Conservation (phyloP, 2,797 vertebrate species). For the Gymnothorax javanicus region DNA sequence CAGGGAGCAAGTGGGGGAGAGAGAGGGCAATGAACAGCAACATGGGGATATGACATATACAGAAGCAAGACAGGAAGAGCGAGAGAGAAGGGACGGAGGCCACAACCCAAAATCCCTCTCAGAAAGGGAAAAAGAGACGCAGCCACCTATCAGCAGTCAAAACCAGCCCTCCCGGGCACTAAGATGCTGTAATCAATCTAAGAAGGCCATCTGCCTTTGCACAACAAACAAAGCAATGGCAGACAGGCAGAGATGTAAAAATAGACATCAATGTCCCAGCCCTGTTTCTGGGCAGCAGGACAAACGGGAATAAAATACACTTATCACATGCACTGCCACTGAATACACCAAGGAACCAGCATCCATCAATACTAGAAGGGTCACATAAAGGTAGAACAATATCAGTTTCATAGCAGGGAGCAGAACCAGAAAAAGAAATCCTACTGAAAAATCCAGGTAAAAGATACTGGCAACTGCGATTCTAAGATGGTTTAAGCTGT, state of each 20-base stretch:
- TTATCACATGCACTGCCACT: background rate
- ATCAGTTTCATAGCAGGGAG: background rate
- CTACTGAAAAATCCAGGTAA: too few relatives aligned
- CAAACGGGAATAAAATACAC: background rate
- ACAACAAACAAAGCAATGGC: background rate
- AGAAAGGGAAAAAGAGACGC: background rate
- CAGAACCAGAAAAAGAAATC: background rate
- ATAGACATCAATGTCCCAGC: background rate
- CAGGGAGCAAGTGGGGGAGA: background rate
- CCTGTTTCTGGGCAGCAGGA: background rate
- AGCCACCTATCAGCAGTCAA: background rate
- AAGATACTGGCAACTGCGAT: too few relatives aligned
- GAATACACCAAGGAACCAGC: too few relatives aligned
- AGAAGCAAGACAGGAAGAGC: background rate
- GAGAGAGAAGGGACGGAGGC: background rate
- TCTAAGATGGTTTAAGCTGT: too few relatives aligned
- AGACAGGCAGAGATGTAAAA: background rate
- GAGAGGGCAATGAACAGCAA: conserved; percentile 3
- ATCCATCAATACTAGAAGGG: too few relatives aligned
- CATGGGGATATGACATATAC: background rate
- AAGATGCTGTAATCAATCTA: background rate
- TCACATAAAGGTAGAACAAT: too few relatives aligned
- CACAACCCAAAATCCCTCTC: background rate
- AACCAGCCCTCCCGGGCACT: background rate
- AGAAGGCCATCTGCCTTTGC: background rate